A percentile compares a stretch with the other conserved stretches of the same genome.
Conservation (phyloP, 2,888 invertebrate species). For the Bombylius major region DNA sequence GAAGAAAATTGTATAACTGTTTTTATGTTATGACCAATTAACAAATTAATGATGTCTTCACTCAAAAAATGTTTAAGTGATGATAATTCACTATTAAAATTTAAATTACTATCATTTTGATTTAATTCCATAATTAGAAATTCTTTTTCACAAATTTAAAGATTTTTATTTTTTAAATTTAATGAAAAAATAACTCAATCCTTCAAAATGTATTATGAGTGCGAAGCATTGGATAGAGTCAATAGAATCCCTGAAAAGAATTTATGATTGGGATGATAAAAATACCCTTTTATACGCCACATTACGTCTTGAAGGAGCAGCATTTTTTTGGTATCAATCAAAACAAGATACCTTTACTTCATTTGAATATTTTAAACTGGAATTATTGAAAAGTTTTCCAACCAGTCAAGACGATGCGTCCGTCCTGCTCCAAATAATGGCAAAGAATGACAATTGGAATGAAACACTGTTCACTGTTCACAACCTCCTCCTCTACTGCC, state of each 20-base stretch:
- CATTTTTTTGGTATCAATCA: conserved; percentile 17
- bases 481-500: too few relatives aligned
- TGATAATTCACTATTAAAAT: too few relatives aligned
- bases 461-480: too few relatives aligned
- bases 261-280: conserved; percentile 16
- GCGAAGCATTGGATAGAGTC: conserved; percentile 11
- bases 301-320: conserved; percentile 15
- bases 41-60: too few relatives aligned
- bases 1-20: too few relatives aligned
- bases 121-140: too few relatives aligned
- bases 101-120: too few relatives aligned
- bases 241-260: conserved; percentile 13
- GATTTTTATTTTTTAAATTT: too few relatives aligned
- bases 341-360: conserved; percentile 13
- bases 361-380: conserved; percentile 17
- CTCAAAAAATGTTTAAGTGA: too few relatives aligned
- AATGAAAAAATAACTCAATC: not conserved
- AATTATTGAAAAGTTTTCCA: conserved; percentile 11
- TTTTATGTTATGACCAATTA: too few relatives aligned
- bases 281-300: conserved; percentile 15
- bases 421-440: not conserved
- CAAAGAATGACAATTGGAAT: too few relatives aligned
- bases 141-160: too few relatives aligned
- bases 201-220: not conserved
- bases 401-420: not conserved